These are phyloP conservation scores for Plectus sambesii DNA, from an alignment of 1,140 invertebrate species.

Conservation along the genomic window DNA sequence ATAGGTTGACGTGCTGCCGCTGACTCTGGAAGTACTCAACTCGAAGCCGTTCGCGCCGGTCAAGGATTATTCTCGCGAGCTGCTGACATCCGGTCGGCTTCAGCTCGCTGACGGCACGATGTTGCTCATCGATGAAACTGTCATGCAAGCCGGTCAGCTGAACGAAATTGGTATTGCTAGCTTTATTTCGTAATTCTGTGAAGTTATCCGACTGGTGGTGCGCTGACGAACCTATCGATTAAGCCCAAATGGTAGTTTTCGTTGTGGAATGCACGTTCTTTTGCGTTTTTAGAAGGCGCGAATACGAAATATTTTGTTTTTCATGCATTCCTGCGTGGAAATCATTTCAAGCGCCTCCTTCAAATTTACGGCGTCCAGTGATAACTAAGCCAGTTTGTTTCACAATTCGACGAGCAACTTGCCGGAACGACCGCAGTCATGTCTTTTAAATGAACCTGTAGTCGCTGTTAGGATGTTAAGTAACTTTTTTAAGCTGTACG, in stretches of 20 bases:
- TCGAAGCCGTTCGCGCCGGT: not conserved
- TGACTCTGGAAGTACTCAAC: not conserved
- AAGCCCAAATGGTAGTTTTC: not conserved
- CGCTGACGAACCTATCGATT: not conserved
- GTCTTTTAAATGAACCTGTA: no score
- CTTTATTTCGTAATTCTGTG: not conserved
- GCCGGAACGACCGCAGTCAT: no score
- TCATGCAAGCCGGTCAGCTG: not conserved
- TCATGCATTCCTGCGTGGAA: no score
- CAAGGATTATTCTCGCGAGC: not conserved
- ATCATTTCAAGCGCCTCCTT: no score
- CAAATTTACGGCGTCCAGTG: no score
- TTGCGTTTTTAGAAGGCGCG: no score
- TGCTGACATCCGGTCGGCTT: not conserved
- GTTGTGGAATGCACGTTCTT: not conserved
- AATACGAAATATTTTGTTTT: no score
- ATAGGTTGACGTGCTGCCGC: not conserved
- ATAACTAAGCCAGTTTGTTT: no score
- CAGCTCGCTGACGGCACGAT: not conserved
- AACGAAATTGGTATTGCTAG: not conserved
- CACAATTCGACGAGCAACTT: no score
- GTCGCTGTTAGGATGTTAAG: no score
- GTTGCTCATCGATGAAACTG: not conserved
- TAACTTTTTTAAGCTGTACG: no score
- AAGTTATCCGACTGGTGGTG: not conserved